Base-by-base conservation (phyloP, 2,888 invertebrate species). In the Ischnura elegans region DNA sequence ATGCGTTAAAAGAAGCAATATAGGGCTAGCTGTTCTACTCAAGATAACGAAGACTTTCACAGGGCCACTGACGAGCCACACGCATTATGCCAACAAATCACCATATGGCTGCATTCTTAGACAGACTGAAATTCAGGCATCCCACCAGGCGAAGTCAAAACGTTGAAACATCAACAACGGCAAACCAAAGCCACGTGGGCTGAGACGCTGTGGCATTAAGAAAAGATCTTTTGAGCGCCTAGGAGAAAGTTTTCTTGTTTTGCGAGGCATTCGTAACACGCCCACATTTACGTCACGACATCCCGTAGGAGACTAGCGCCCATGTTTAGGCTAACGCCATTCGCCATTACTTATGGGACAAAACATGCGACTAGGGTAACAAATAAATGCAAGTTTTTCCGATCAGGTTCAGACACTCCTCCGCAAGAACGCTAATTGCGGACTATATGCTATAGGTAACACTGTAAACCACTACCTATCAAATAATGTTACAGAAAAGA, bases 251-350 rank as follows among this genome's bases (percentile, higher is more conserved):
- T 29, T 16, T 16, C 76, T 76, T 36, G 76, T 36, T 76, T 36
- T 76, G 36, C 76, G 36, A 29, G 76, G 76, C 76, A 76, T 76
- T 76, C 76, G 76, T n/a, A 36, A 76, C 76, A 76, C 76, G 76
- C 76, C 76, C 76, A 36, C 36, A 13, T 76, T 76, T 76, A 76
- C 76, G 36, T 76, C 76, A 76, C 76, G 76, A 76, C 76, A 76
- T 76, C 76, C 29, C 76, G 16, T 10, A 36, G 13, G 25, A 36
- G 36, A 29, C 10, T 36, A 36, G 76, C 76, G 10, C 36, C 29
- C 13, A 36, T 36, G 6, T 8, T 13, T 3, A 76, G n/a, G 25
- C 61, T 0, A 8, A 8, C n/a, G 25, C 5, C 25, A 61, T 8
- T n/a, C 61, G 4, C 4, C n/a, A n/a, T 25, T 61, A n/a, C 0